Evolutionary conservation across 2,797 vertebrate genomes (phyloP).

Genomic region (Jordanella pulchra): DNA sequence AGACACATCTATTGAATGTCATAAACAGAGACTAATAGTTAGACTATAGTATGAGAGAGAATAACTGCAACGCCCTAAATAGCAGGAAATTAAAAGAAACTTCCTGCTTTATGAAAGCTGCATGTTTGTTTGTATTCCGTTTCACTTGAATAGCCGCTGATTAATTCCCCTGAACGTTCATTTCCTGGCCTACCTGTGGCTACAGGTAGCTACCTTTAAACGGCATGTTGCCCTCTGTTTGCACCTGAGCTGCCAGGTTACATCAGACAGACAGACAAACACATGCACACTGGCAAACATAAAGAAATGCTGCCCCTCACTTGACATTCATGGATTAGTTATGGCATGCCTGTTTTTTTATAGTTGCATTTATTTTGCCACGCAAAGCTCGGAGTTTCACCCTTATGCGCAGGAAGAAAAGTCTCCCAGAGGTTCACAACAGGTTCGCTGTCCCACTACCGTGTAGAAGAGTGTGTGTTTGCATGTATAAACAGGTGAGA

Average conservation of each 20-base stretch:
- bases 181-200: conserved; percentile 49
- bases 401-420: conserved; percentile 40
- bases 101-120: conserved; percentile 29
- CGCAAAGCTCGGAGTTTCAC: conserved; percentile 48
- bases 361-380: conserved; percentile 51
- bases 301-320: conserved; percentile 18
- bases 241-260: conserved; percentile 70
- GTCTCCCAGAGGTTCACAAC: conserved; percentile 66
- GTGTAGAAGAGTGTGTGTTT: conserved; percentile 36
- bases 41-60: conserved; percentile 3
- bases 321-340: conserved; percentile 51
- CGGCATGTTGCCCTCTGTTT: conserved; percentile 62
- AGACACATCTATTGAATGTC: conserved; percentile 11
- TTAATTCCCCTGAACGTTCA: conserved; percentile 44
- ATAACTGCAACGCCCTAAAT: conserved; percentile 3
- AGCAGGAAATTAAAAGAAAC: conserved; percentile 18
- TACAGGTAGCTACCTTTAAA: conserved; percentile 56
- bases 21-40: conserved; percentile 5
- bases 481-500: conserved; percentile 72
- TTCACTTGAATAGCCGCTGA: conserved; percentile 34
- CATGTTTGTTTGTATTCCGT: conserved; percentile 43
- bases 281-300: conserved; percentile 35
- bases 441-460: conserved; percentile 47
- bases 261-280: conserved; percentile 68
- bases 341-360: conserved; percentile 56